These are phyloP conservation scores for Corythaeola cristata DNA, from an alignment of 2,113 vertebrate genomes.

Conservation along the genomic window DNA sequence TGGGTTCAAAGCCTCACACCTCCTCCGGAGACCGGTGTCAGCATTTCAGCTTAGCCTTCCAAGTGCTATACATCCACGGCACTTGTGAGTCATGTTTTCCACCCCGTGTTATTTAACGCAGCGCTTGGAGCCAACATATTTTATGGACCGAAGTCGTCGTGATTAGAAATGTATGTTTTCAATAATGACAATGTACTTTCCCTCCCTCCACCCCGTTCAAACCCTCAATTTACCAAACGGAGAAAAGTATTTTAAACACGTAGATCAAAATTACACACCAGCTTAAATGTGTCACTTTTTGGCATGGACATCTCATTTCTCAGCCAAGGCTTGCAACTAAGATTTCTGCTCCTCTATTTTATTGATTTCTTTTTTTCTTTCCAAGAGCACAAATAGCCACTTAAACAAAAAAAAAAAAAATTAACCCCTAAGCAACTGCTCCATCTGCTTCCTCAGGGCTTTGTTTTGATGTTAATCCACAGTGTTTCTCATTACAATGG, in stretches of 20 bases:
- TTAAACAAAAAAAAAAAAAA: background rate
- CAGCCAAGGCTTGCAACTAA: conserved; percentile 49
- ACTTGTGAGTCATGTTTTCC: conserved; percentile 59
- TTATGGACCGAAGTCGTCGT: background rate
- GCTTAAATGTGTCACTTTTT: conserved; percentile 26
- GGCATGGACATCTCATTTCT: background rate
- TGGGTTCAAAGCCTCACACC: background rate
- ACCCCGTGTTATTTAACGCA: background rate
- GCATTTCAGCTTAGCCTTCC: background rate
- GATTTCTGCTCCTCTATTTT: conserved; percentile 37
- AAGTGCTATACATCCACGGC: background rate
- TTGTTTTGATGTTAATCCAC: background rate
- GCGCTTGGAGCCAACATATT: background rate
- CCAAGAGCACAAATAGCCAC: background rate
- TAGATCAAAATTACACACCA: conserved; percentile 57
- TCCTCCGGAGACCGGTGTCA: background rate
- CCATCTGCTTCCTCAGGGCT: background rate
- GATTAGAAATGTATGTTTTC: conserved; percentile 8
- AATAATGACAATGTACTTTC: conserved; percentile 32
- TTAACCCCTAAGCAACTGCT: conserved; percentile 1
- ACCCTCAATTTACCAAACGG: background rate
- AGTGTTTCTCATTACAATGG: fast-evolving
- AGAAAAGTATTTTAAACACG: conserved; percentile 64
- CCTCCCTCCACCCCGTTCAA: background rate
- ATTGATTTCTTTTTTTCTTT: background rate